Evolutionary conservation across 2,797 vertebrate species (phyloP).

Genomic region (Astyanax mexicanus): DNA sequence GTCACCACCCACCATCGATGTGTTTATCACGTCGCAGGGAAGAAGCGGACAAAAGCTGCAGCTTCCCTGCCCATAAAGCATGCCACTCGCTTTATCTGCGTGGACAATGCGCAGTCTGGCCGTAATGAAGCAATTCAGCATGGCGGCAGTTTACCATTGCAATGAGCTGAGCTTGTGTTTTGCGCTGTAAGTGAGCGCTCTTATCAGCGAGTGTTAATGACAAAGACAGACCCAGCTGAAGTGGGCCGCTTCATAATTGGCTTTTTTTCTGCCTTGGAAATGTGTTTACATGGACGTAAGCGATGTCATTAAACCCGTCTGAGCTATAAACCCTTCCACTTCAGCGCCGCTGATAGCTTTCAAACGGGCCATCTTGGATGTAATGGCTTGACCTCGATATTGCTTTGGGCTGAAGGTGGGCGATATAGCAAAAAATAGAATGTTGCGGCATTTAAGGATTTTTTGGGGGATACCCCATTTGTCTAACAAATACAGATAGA

Average conservation of each 20-base stretch:
- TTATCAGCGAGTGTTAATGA: conserved; percentile 45
- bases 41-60: conserved; percentile 6
- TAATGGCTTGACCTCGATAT: conserved; percentile 9
- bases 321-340: conserved; percentile 25
- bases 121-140: conserved; percentile 40
- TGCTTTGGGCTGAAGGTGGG: conserved; percentile 11
- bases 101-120: conserved; percentile 31
- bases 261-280: conserved; percentile 30
- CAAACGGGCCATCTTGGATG: conserved; percentile 2
- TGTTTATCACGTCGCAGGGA: conserved; percentile 36
- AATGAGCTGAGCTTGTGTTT: conserved; percentile 42
- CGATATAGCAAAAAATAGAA: background rate
- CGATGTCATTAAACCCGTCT: conserved; percentile 26
- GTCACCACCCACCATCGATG: conserved; percentile 23
- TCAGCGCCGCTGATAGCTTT: background rate
- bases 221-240: conserved; percentile 37
- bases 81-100: conserved; percentile 34
- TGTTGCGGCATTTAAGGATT: background rate
- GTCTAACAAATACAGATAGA: too few relatives aligned
- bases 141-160: conserved; percentile 8
- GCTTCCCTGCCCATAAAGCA: conserved; percentile 28
- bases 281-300: conserved; percentile 46
- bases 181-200: conserved; percentile 30
- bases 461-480: background rate
- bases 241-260: conserved; percentile 34